phyloP scores from a whole-genome alignment of 2,888 invertebrate species.

The Lordiphosa andalusiaca region DNA sequence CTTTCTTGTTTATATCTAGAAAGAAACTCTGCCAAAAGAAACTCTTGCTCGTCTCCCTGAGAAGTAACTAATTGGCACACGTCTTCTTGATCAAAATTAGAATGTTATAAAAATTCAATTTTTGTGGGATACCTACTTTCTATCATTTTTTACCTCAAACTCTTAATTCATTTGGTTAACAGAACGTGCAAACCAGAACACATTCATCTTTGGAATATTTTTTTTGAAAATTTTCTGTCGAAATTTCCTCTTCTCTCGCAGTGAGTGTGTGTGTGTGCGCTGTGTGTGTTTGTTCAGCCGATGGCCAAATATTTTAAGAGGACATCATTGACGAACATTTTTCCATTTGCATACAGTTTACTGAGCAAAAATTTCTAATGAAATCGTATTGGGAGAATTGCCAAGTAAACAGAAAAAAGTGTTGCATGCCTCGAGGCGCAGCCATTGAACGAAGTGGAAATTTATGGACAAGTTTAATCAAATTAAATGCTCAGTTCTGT shows the following conservation, averaged over 20 bases:
- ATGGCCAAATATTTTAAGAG: slow-evolving; percentile 49
- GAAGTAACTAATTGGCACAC: no score
- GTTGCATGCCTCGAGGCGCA: slow-evolving; percentile 41
- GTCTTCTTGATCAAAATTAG: no score
- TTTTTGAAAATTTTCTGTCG: neutral
- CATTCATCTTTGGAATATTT: slow-evolving; percentile 7
- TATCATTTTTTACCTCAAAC: neutral
- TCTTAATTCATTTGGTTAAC: neutral
- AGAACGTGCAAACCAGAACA: slow-evolving; percentile 24
- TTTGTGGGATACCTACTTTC: no score
- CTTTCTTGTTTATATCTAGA: no score
- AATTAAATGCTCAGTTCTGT: slow-evolving; percentile 36
- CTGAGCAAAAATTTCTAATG: slow-evolving; percentile 36
- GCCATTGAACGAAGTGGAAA: slow-evolving; percentile 21
- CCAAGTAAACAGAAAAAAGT: slow-evolving; percentile 22
- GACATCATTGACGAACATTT: slow-evolving; percentile 44
- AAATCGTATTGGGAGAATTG: slow-evolving; percentile 29
- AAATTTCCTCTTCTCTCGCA: neutral
- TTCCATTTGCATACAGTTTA: slow-evolving; percentile 34
- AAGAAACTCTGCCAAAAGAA: no score
- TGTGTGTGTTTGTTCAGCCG: slow-evolving; percentile 35
- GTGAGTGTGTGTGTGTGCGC: slow-evolving; percentile 9
- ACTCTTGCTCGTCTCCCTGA: no score
- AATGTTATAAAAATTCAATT: no score
- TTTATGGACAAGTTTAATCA: slow-evolving; percentile 58